Evolutionary conservation across 1,140 invertebrate genomes (phyloP), one percentile per base, ranked within the genome.

Genomic region (Ips nitidus): DNA sequence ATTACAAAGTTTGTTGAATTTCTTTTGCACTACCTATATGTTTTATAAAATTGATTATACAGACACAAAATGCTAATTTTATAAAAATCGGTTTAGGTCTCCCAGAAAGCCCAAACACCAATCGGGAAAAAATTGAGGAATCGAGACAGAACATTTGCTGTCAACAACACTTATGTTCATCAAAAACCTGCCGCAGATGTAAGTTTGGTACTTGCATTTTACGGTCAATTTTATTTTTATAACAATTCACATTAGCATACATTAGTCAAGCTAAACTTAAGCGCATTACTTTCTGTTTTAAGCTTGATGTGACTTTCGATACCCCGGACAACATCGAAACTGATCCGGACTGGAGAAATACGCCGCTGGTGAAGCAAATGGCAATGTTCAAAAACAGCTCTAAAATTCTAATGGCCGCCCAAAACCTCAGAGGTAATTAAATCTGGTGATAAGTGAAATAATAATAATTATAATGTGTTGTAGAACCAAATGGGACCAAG

Each of bases 261-360:
- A 2, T 61, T 3, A 61, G 2, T 39, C 5, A 5, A 3, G n/a
- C 38, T 61, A 2, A 37, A 58, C 41, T 43, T 61, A 41, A 39
- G 2, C 1, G 4, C 4, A 52, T 6, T 37, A 40, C 22, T 40
- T 52, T 52, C 2, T 52, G 2, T 57, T 39, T 40, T 8, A 50
- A 8, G 41, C 2, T 69, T 6, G 37, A 69, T 38, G 4, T 41
- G 40, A 36, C 41, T 38, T 4, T 57, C 36, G 38, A 56, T 63
- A 38, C 3, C 47, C 2, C 39, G 3, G 85, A 88, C 65, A 78
- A 85, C 72, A 40, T 74, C 0, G 79, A 83, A 2, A 84, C 86
- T 50, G 89, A 91, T 80, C 89, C 89, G 0, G 89, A 91, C 75
- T 91, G 89, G 90, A 80, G 74, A 22, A 83, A 83, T 63, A 90